Conservation (phyloP, 2,113 vertebrate species). For the Nannobrachium achirus region DNA sequence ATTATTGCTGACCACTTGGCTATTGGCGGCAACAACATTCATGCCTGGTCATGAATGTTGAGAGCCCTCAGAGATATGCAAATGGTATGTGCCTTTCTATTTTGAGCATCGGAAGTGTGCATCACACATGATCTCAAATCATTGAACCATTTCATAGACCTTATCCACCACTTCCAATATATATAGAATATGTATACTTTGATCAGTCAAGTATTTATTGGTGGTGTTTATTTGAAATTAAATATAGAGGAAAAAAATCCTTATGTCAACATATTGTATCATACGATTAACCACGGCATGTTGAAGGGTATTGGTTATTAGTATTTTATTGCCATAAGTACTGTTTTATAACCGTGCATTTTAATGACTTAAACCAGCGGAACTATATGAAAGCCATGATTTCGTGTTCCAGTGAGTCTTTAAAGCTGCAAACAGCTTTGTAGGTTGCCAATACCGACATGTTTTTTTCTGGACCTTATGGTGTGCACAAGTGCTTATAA, state of each 20-base stretch:
- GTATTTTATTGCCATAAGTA: constrained; percentile 3
- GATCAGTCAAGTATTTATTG: not conserved
- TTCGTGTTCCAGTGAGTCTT: not conserved
- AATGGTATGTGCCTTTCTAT: not conserved
- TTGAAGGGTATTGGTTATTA: constrained; percentile 10
- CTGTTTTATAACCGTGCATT: constrained; percentile 1
- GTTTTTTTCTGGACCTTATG: no score
- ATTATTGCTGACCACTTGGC: no score
- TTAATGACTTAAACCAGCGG: not conserved
- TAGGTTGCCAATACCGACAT: no score
- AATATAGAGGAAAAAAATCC: not conserved
- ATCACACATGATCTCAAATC: not conserved
- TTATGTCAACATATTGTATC: not conserved
- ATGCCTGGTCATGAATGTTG: no score
- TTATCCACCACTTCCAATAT: not conserved
- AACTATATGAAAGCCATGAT: constrained; percentile 9
- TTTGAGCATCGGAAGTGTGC: not conserved
- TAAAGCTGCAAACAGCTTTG: no score
- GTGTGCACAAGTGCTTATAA: no score
- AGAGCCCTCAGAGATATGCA: not conserved
- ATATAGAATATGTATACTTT: not conserved
- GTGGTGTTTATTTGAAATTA: not conserved
- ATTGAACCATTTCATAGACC: not conserved
- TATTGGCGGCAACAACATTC: no score
- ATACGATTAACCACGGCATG: constrained; percentile 32